Percentiles rank a stretch among this genome's conserved stretches.
Evolutionary conservation across 2,797 vertebrate genomes (phyloP).

Genomic region (Sternarchorhynchus goeldii): DNA sequence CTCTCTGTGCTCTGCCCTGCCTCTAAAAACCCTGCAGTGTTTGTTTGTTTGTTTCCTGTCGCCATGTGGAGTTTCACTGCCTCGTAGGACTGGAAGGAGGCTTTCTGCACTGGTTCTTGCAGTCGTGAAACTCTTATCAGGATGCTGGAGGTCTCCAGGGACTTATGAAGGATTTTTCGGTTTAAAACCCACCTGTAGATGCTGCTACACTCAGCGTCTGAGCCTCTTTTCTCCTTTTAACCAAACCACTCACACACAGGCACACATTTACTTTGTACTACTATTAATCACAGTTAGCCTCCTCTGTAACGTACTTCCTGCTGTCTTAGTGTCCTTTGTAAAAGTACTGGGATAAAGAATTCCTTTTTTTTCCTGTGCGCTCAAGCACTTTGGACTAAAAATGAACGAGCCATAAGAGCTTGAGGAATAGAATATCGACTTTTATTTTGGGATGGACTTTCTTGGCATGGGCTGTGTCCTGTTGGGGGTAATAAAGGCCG

Average conservation of each 20-base stretch:
- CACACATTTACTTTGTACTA: too few relatives aligned
- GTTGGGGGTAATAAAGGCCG: too few relatives aligned
- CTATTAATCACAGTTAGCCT: too few relatives aligned
- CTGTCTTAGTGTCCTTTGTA: not conserved
- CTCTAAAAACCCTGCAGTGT: not conserved
- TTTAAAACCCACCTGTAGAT: not conserved
- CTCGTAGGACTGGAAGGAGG: conserved; percentile 31
- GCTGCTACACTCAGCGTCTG: not conserved
- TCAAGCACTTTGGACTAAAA: not conserved
- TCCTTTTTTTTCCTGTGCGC: not conserved
- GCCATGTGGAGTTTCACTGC: not conserved
- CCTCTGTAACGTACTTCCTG: not conserved
- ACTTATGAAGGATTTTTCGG: not conserved
- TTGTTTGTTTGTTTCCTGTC: not conserved
- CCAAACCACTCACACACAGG: too few relatives aligned
- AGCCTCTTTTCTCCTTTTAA: not conserved
- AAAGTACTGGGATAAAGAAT: not conserved
- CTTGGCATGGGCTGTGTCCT: not conserved
- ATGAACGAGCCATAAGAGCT: not conserved
- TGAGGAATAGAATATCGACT: not conserved
- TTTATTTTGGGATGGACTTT: not conserved
- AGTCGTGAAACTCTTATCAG: too few relatives aligned
- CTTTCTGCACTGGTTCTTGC: not conserved
- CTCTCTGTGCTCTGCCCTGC: not conserved
- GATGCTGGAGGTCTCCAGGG: too few relatives aligned